Percentiles rank a stretch among this genome's conserved stretches.
Evolutionary conservation across 2,113 vertebrate genomes (phyloP).

Genomic region (Thalassarche chlororhynchos): DNA sequence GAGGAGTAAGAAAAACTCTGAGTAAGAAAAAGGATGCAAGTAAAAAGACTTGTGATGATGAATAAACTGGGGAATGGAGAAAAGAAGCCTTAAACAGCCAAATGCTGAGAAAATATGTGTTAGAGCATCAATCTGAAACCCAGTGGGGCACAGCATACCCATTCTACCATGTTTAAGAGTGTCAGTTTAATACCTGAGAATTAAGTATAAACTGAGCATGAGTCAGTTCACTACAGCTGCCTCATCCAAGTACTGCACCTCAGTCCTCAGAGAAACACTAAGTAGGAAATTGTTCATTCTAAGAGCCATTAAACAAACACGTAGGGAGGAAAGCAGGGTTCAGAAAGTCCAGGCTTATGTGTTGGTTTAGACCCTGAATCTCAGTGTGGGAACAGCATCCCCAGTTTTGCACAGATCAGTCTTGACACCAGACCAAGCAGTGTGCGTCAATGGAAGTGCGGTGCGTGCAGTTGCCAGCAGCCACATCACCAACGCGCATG

Average conservation of each 20-base stretch:
- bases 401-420: neutral
- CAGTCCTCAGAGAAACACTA: neutral
- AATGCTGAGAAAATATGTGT: neutral
- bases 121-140: neutral
- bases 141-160: neutral
- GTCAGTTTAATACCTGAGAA: conserved; percentile 8
- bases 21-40: neutral
- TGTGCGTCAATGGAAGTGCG: rapidly evolving
- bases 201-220: neutral
- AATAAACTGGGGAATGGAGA: neutral
- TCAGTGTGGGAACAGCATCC: rapidly evolving
- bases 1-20: neutral
- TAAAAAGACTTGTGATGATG: neutral
- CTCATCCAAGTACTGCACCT: neutral
- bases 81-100: neutral
- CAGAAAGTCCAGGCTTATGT: neutral
- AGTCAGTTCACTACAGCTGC: neutral
- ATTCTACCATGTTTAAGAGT: neutral
- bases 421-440: neutral
- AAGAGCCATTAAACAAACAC: neutral
- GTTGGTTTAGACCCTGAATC: neutral
- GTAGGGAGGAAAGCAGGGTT: neutral
- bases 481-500: rapidly evolving
- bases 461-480: rapidly evolving
- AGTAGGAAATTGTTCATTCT: neutral